Evolutionary conservation across 2,888 invertebrate genomes (phyloP), one percentile per base, ranked within the genome.

Genomic region (Synergus gifuensis): DNA sequence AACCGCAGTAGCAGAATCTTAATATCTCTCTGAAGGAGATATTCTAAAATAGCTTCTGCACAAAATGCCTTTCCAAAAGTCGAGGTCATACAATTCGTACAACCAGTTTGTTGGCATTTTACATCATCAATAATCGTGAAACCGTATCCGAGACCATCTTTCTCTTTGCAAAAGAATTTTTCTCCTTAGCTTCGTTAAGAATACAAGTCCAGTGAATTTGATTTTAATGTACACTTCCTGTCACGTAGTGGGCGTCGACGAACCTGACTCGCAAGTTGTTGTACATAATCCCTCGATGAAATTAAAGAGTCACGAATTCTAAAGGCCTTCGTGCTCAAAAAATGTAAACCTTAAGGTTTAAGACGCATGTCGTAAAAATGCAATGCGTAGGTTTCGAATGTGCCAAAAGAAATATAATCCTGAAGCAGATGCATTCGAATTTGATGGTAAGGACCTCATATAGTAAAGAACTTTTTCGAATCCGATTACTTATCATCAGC

Each of bases 181-280:
- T 16, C 16, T 54, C 49, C 11, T 11, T 14, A 54, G 49, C 16
- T 16, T 54, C 49, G 49, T 54, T 54, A 54, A 54, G 49, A 49
- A 5, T 44, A 60, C 36, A 28, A 36, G 77, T 66, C 69, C 46
- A 78, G 78, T 80, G 69, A 83, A 81, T 82, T 82, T 62, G 79
- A 81, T 76, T 82, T 81, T 78, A 81, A 78, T 79, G 81, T 80
- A 79, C 76, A 82, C 81, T 84, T 85, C 84, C 84, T 80, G 83
- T 79, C 80, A 81, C 78, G 79, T 81, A 79, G 78, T 78, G 79
- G n/a, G 58, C 73, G 76, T 28, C 69, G 16, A 54, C 14, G 49
- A 54, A 54, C 49, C 14, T 54, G 16, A 54, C 49, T 54, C 49
- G 49, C 49, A 54, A 54, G 49, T 54, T 54, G 49, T 54, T n/a